Conservation (phyloP, 2,888 invertebrate species). For the Nephrotoma appendiculata region DNA sequence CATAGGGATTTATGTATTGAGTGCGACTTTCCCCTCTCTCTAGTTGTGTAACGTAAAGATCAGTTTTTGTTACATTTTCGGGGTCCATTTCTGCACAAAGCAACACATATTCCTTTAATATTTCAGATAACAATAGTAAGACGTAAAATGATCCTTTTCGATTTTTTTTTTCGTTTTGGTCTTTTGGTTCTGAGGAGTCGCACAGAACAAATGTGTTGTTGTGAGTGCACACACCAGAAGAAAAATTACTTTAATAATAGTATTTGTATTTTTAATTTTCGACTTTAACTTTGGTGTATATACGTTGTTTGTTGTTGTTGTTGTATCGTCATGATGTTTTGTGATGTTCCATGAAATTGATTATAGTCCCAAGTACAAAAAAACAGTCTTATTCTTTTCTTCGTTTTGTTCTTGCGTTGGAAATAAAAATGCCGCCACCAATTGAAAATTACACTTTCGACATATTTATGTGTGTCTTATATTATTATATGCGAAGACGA, state of each 20-base stretch:
- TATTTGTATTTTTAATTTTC: background rate
- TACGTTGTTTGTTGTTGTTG: background rate
- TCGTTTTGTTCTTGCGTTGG: background rate
- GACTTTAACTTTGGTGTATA: background rate
- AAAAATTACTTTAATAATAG: background rate
- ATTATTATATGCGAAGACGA: background rate
- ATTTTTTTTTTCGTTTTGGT: background rate
- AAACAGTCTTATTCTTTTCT: background rate
- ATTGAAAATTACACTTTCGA: background rate
- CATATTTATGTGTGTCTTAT: background rate
- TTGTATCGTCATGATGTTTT: background rate
- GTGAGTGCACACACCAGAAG: background rate
- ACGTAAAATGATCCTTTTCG: background rate
- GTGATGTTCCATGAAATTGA: background rate
- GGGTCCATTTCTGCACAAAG: background rate
- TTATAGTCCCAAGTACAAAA: background rate
- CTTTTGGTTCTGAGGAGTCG: background rate
- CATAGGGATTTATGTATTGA: background rate
- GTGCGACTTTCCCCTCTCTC: background rate
- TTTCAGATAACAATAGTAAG: too few relatives aligned
- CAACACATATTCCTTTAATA: too few relatives aligned
- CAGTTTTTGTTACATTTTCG: background rate
- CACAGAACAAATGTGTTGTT: background rate
- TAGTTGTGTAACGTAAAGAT: background rate
- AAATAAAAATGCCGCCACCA: background rate